Conservation (phyloP, 1,140 invertebrate species). For the Aphelinus atriplicis region DNA sequence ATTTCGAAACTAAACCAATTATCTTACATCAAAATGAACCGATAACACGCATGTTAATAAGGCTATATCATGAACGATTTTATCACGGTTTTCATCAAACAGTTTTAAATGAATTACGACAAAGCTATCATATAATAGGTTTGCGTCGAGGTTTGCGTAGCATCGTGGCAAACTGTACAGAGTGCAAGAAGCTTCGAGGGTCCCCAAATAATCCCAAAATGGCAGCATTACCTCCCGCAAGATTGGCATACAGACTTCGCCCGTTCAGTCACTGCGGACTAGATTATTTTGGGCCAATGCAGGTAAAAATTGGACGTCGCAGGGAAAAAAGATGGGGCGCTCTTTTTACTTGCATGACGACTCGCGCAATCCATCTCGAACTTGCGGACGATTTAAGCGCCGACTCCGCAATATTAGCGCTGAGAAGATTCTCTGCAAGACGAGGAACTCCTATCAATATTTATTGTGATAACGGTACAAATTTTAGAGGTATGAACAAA, state of each 20-base stretch:
- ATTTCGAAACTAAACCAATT: neutral
- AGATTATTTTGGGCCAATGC: slow-evolving; percentile 51
- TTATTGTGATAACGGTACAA: no score
- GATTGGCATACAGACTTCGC: slow-evolving; percentile 40
- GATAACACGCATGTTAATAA: neutral
- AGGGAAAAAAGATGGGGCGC: slow-evolving; percentile 51
- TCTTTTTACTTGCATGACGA: slow-evolving; percentile 49
- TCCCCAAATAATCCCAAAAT: slow-evolving; percentile 38
- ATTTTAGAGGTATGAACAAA: no score
- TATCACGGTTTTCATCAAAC: slow-evolving; percentile 38
- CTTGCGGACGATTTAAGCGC: no score
- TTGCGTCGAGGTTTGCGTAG: slow-evolving; percentile 32
- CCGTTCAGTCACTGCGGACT: slow-evolving; percentile 47
- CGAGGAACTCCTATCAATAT: no score
- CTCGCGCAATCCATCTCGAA: slow-evolving; percentile 45
- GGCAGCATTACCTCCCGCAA: slow-evolving; percentile 34
- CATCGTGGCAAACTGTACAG: neutral
- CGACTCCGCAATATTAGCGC: no score
- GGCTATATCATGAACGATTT: slow-evolving; percentile 35
- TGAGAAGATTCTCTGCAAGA: no score
- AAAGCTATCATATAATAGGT: slow-evolving; percentile 41
- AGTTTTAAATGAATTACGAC: slow-evolving; percentile 40
- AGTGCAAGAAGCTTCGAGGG: neutral
- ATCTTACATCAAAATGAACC: neutral
- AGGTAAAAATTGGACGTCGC: slow-evolving; percentile 42